A percentile compares a stretch with the other conserved stretches of the same genome.
Evolutionary conservation across 2,888 invertebrate species (phyloP).

Genomic region (Ochropleura plecta): DNA sequence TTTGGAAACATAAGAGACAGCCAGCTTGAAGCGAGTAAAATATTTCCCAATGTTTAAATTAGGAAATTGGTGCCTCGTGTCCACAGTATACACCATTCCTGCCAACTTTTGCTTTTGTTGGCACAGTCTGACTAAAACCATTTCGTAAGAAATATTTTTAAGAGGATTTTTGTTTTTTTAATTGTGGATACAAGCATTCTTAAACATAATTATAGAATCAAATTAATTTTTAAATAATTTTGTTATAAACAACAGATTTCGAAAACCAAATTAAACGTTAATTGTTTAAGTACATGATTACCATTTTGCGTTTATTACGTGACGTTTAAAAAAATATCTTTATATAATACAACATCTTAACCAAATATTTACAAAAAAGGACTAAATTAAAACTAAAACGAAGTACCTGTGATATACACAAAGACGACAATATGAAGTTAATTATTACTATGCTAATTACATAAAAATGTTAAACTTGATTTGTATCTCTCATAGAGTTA

Average conservation of each 20-base stretch:
- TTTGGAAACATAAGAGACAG: neutral
- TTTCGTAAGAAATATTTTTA: neutral
- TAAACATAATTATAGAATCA: neutral
- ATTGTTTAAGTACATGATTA: neutral
- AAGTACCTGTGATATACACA: no score
- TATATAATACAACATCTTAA: no score
- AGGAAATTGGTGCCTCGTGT: neutral
- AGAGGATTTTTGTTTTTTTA: neutral
- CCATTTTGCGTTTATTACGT: neutral
- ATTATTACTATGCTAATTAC: no score
- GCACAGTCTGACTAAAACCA: neutral
- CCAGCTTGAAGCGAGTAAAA: neutral
- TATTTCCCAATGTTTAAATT: neutral
- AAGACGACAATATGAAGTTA: no score
- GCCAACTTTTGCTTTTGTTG: conserved; percentile 17
- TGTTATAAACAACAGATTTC: neutral
- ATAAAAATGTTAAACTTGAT: neutral
- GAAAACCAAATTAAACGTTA: neutral
- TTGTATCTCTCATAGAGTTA: neutral
- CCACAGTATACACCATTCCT: conserved; percentile 10
- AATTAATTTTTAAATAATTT: neutral
- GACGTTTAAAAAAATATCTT: no score
- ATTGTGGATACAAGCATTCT: neutral
- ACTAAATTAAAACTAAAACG: no score
- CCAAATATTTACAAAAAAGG: no score